Evolutionary conservation across 2,113 vertebrate species (phyloP), one percentile per base, ranked within the genome.

Genomic region (Thoracochromis brauschi): DNA sequence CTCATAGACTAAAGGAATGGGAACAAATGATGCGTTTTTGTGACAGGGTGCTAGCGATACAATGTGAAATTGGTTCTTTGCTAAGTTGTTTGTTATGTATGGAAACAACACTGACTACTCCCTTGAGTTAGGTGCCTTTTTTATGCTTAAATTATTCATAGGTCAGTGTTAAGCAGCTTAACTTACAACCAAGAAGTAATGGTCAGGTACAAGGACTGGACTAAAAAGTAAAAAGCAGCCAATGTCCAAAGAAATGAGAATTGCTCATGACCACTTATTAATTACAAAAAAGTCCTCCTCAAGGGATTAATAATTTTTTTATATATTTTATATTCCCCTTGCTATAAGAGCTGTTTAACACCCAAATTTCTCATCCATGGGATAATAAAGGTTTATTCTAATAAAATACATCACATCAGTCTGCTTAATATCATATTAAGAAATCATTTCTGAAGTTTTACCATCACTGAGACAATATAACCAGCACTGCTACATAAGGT

Each of bases 121-220:
- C 63, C 35, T 68, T 68, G 63, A 68, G 63, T 68, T 40, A 38
- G 63, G 63, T 68, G 63, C 63, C 63, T 68, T 68, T 68, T 68
- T 68, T 68, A 68, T 40, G 5, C 63, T 68, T 40, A 40, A 40
- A 68, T 40, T 6, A 40, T 68, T 68, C 35, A 40, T 24, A 40
- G 1, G 63, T 68, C 63, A 4, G 63, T 40, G 63, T 68, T 68
- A 9, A 24, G 35, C 35, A 24, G 35, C 63, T 68, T 68, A 14
- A 40, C 12, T 24, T 40, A 68, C 35, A 68, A 40, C 63, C 63
- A 29, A 45, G 24, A 73, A 29, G 5, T 45, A 29, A 75, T 47
- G 40, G 40, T 75, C 40, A 29, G 68, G 21, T 47, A 75, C 24
- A 47, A 75, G 14, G 14, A 47, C 21, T 75, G 40, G 40, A 1